These are phyloP conservation scores for Nasonia oneida DNA, from an alignment of 2,888 invertebrate species.

Conservation along the genomic window DNA sequence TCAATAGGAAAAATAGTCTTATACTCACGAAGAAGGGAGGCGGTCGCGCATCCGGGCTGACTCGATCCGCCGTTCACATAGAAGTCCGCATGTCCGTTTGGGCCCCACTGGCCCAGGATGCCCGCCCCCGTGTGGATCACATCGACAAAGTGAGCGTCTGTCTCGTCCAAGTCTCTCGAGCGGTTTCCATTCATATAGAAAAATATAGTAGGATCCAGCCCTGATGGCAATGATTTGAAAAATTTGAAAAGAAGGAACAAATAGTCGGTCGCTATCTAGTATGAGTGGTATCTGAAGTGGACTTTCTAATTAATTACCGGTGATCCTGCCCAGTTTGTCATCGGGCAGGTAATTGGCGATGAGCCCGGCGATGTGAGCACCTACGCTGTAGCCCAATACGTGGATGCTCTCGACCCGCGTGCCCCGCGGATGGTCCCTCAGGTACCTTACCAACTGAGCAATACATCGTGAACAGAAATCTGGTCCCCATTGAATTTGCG, in stretches of 20 bases:
- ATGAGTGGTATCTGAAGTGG: too few relatives aligned
- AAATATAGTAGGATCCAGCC: slow-evolving; percentile 92
- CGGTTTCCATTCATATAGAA: slow-evolving; percentile 90
- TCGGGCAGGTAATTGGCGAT: slow-evolving; percentile 88
- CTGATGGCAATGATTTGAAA: slow-evolving; percentile 75
- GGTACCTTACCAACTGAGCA: slow-evolving; percentile 89
- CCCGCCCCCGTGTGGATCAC: slow-evolving; percentile 93
- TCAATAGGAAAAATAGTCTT: neutral
- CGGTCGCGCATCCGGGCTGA: slow-evolving; percentile 92
- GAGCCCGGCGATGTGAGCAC: slow-evolving; percentile 91
- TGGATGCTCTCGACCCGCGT: slow-evolving; percentile 88
- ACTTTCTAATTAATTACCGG: slow-evolving; percentile 80
- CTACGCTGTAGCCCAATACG: slow-evolving; percentile 92
- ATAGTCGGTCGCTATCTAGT: too few relatives aligned
- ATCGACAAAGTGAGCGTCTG: slow-evolving; percentile 92
- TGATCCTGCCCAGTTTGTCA: slow-evolving; percentile 91
- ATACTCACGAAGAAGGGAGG: slow-evolving; percentile 89
- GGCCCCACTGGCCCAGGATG: slow-evolving; percentile 93
- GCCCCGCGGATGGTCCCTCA: slow-evolving; percentile 89
- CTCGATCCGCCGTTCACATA: slow-evolving; percentile 94
- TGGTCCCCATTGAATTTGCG: slow-evolving; percentile 83
- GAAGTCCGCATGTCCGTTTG: slow-evolving; percentile 93
- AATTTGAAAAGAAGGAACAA: neutral
- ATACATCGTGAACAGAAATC: slow-evolving; percentile 85
- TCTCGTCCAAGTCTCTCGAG: slow-evolving; percentile 88